Evolutionary conservation across 2,797 vertebrate genomes (phyloP), one percentile per base, ranked within the genome.

Genomic region (Leucoraja ocellata): DNA sequence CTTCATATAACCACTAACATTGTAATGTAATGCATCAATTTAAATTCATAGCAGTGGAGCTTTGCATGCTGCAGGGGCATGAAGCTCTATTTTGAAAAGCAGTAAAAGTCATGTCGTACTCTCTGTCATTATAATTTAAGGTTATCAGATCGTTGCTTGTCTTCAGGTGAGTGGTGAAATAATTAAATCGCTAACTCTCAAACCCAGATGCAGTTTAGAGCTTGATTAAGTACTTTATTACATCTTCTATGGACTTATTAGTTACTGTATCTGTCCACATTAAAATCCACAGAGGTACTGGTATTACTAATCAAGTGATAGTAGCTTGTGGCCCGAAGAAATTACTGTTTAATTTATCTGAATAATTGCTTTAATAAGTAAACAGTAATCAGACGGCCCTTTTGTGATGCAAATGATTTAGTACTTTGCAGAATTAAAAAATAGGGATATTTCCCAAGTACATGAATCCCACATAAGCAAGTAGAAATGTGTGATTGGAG

Each of bases 181-280:
- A 91, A 91, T 92, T 92, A 76, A 76, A 76, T 76, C 90, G 68
- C 25, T 76, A 76, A 92, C 90, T 92, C 54, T 91, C 39, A 73
- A 92, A 76, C 25, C 23, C 71, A 92, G 71, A 92, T 54, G 71
- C 90, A 92, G 71, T 92, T 76, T 92, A 92, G 68, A 92, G 71
- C 71, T 54, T 92, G 71, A 92, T 76, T 92, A 92, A 92, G 23
- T 92, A 46, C 90, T 92, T 92, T 92, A 92, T 92, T 92, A 74
- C 16, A 91, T 39, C 90, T 92, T 25, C 46, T 76, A 18, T 76
- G 76, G 71, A 74, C 10, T 73, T 92, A 54, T 54, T 91, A 25
- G 68, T 91, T 91, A 74, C 90, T 91, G 68, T 76, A 92, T n/a
- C 90, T 92, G 71, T 73, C 90, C 71, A 92, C 39, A 8, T 73